Evolutionary conservation across 2,888 invertebrate species (phyloP).

Genomic region (Papilio elwesi): DNA sequence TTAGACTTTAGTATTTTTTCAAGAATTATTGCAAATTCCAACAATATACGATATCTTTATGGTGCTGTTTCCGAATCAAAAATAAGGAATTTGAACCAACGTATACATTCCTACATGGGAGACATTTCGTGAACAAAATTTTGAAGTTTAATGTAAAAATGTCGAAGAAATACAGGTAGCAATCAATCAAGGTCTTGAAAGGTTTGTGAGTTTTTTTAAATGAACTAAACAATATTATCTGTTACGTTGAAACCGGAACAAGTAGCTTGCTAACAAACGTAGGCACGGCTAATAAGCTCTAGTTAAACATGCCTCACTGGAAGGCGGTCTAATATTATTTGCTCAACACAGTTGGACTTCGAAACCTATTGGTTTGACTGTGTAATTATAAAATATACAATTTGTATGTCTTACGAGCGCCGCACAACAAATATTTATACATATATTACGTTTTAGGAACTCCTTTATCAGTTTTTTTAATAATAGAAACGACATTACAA

Average conservation of each 20-base stretch:
- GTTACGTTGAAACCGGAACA: constrained; percentile 7
- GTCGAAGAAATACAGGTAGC: too few species aligned
- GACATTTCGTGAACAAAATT: too few species aligned
- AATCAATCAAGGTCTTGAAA: too few species aligned
- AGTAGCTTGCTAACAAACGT: constrained; percentile 26
- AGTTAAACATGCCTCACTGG: constrained; percentile 32
- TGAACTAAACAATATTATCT: neutral
- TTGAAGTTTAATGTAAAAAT: too few species aligned
- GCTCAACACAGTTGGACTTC: constrained; percentile 34
- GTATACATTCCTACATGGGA: too few species aligned
- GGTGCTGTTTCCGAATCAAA: too few species aligned
- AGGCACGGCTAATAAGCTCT: neutral
- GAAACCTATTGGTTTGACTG: constrained; percentile 34
- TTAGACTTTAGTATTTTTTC: too few species aligned
- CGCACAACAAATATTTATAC: constrained; percentile 34
- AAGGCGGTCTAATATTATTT: constrained; percentile 34
- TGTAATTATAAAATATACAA: constrained; percentile 37
- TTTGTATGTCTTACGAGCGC: constrained; percentile 28
- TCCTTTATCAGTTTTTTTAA: neutral
- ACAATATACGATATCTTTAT: too few species aligned
- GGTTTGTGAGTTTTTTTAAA: neutral
- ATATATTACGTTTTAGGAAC: constrained; percentile 7
- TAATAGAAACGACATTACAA: too few species aligned
- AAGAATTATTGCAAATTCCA: too few species aligned
- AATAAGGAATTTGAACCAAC: too few species aligned